Evolutionary conservation across 2,888 invertebrate genomes (phyloP), one percentile per base, ranked within the genome.

Genomic region (Marasmarcha lunaedactyla): DNA sequence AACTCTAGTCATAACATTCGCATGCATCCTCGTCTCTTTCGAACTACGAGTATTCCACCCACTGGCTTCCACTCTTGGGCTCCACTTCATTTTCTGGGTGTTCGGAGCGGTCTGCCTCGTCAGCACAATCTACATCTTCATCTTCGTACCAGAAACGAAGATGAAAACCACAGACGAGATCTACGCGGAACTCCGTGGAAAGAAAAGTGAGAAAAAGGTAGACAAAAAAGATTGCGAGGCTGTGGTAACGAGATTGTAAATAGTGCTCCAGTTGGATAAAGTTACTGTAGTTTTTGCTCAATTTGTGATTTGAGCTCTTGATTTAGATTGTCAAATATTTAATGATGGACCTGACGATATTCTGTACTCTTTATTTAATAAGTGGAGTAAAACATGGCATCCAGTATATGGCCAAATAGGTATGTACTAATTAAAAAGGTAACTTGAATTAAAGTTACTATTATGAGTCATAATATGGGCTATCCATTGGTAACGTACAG

Each of bases 21-120:
- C 78, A 0, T 79, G 79, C 43, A 65, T 62, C 0, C 53, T 79
- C 1, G 78, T 77, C 26, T 78, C 79, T 1, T 48, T 79, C 0
- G 66, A 78, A 38, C 64, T 83, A 0, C 49, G 78, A n/a, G 61
- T 72, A 3, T 81, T 83, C 59, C 78, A 83, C 6, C 79, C 79
- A 0, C 46, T 81, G 2, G 70, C 68, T 0, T 45, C 54, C 2
- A 49, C 64, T 0, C 61, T 67, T 0, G 81, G 81, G 1, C 57
- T 81, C 0, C 57, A 74, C 54, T 50, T 65, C 1, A 64, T 76
- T 2, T 83, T 83, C 63, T 74, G 73, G 68, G 35, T 70, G 0
- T 83, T 81, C 57, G 59, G 76, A 0, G 63, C 48, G 0, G 78
- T 81, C 0, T 81, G 81, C 48, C 45, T 78, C 13, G 37, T 74